phyloP scores from a whole-genome alignment of 2,888 invertebrate species.

The Horisme vitalbata region DNA sequence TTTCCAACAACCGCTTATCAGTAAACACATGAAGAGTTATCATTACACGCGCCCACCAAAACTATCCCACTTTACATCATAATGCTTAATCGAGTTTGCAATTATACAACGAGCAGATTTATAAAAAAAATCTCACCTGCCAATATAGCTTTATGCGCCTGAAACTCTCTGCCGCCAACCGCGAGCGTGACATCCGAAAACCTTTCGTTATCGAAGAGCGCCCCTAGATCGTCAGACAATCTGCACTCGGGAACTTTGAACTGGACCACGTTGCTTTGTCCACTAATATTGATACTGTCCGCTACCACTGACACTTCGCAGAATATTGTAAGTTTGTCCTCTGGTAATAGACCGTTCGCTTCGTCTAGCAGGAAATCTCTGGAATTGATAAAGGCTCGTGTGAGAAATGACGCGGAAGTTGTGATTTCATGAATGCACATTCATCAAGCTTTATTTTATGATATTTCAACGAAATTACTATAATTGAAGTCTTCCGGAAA shows the following conservation, averaged over 20 bases:
- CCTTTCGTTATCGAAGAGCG: constrained; percentile 97
- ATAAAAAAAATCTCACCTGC: constrained; percentile 85
- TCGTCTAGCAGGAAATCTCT: constrained; percentile 99
- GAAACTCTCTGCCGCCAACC: constrained; percentile 94
- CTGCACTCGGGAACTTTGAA: constrained; percentile 98
- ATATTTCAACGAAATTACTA: constrained; percentile 8
- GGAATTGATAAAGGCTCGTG: constrained; percentile 43
- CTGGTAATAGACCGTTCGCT: constrained; percentile 98
- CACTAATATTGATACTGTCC: constrained; percentile 99
- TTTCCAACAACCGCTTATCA: no score
- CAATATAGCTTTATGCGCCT: constrained; percentile 98
- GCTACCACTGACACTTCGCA: constrained; percentile 99
- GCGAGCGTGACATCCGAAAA: constrained; percentile 99
- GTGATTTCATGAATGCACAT: constrained; percentile 6
- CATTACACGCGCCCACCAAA: no score
- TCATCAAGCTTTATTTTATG: constrained; percentile 13
- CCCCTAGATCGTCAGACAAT: constrained; percentile 96
- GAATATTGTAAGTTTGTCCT: constrained; percentile 99
- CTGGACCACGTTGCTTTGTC: constrained; percentile 98
- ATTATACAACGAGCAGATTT: no score
- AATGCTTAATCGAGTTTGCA: no score
- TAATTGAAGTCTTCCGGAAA: constrained; percentile 14
- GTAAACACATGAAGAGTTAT: no score
- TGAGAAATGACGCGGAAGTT: constrained; percentile 14
- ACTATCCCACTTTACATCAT: no score